Percentiles rank a stretch among this genome's conserved stretches.
phyloP scores from a whole-genome alignment of 2,888 invertebrate genomes.

The Ctenicera cuprea region DNA sequence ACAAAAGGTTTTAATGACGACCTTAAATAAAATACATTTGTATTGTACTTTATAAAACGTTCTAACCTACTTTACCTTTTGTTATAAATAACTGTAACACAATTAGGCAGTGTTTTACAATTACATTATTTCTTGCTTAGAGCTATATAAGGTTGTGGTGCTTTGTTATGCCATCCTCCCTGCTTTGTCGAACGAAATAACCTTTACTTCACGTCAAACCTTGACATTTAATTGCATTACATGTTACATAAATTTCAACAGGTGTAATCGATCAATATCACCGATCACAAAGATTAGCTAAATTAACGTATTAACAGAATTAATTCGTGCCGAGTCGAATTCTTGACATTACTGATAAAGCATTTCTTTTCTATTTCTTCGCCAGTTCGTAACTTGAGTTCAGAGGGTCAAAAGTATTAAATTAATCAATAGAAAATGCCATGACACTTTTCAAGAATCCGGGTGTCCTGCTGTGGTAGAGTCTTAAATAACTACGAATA shows the following conservation, averaged over 20 bases:
- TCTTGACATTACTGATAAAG: slow-evolving; percentile 6
- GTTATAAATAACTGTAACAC: no score
- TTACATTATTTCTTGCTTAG: background rate
- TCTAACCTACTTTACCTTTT: no score
- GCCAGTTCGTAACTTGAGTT: slow-evolving; percentile 26
- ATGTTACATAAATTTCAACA: slow-evolving; percentile 37
- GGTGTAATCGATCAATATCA: slow-evolving; percentile 34
- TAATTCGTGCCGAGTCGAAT: slow-evolving; percentile 13
- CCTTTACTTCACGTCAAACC: slow-evolving; percentile 19
- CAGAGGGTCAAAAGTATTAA: slow-evolving; percentile 32
- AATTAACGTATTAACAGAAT: slow-evolving; percentile 14
- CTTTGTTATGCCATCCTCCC: slow-evolving; percentile 17
- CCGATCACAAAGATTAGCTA: slow-evolving; percentile 23
- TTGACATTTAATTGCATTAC: slow-evolving; percentile 33
- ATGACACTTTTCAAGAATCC: slow-evolving; percentile 25
- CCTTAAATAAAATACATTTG: no score
- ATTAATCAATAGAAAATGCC: slow-evolving; percentile 35
- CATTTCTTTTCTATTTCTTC: slow-evolving; percentile 15
- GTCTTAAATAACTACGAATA: background rate
- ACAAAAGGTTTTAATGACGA: no score
- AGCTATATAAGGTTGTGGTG: background rate
- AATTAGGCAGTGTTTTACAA: background rate
- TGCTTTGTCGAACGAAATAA: slow-evolving; percentile 10
- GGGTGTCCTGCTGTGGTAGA: slow-evolving; percentile 18
- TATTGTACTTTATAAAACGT: no score